A percentile compares a stretch with the other conserved stretches of the same genome.
Evolutionary conservation across 2,797 vertebrate genomes (phyloP).

Genomic region (Xenops minutus): DNA sequence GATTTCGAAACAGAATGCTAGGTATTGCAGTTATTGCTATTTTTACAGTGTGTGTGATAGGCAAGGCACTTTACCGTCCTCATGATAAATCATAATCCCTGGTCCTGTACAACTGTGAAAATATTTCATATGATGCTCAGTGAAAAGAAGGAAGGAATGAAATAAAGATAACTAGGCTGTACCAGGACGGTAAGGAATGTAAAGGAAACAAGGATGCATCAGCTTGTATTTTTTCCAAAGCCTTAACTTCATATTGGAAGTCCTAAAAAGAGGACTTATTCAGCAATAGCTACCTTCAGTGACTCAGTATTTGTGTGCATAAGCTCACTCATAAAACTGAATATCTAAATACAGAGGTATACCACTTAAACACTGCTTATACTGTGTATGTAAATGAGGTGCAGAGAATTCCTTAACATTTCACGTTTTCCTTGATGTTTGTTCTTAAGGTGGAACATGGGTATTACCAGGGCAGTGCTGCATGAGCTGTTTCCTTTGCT

Average conservation of each 20-base stretch:
- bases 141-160: background rate
- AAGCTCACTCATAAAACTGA: background rate
- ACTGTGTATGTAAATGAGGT: background rate
- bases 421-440: background rate
- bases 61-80: background rate
- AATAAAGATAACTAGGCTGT: background rate
- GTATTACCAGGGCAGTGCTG: background rate
- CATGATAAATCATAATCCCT: background rate
- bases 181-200: background rate
- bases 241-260: background rate
- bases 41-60: background rate
- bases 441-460: background rate
- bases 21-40: background rate
- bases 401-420: background rate
- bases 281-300: background rate
- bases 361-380: background rate
- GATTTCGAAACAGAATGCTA: background rate
- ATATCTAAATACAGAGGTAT: background rate
- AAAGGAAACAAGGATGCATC: background rate
- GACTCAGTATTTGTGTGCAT: background rate
- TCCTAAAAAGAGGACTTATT: background rate
- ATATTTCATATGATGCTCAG: background rate
- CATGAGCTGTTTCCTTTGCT: background rate
- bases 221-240: background rate
- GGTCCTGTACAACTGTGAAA: background rate